Evolutionary conservation across 2,797 vertebrate genomes (phyloP).

Genomic region (Vireo griseus): DNA sequence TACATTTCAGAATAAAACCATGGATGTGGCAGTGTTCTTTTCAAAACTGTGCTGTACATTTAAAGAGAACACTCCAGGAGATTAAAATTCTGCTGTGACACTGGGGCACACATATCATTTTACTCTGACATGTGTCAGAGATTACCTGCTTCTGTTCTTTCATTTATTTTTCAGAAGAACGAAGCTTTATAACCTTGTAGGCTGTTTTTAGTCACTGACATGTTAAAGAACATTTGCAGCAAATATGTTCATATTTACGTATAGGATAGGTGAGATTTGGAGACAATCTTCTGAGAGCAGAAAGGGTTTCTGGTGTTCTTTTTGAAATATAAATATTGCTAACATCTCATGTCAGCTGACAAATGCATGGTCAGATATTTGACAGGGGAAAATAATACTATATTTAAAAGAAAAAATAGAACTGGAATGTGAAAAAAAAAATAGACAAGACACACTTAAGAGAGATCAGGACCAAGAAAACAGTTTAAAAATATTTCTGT

Average conservation of each 20-base stretch:
- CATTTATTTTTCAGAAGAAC: conserved; percentile 21
- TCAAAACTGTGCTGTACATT: not conserved
- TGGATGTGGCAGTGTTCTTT: not conserved
- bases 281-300: not conserved
- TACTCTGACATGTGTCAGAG: conserved; percentile 15
- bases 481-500: not conserved
- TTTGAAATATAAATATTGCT: not conserved
- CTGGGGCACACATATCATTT: not conserved
- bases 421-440: not conserved
- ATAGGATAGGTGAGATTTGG: not conserved
- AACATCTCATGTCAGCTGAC: not conserved
- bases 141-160: conserved; percentile 29
- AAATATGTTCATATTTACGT: not conserved
- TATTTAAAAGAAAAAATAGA: not conserved
- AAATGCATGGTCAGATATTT: not conserved
- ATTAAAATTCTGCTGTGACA: conserved; percentile 20
- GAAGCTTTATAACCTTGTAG: conserved; percentile 5
- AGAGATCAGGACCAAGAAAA: not conserved
- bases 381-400: not conserved
- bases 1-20: not conserved
- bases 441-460: not conserved
- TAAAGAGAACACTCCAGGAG: not conserved
- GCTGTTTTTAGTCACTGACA: not conserved
- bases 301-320: not conserved
- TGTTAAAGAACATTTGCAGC: not conserved